Evolutionary conservation across 2,113 vertebrate species (phyloP).

Genomic region (Gavialis gangeticus): DNA sequence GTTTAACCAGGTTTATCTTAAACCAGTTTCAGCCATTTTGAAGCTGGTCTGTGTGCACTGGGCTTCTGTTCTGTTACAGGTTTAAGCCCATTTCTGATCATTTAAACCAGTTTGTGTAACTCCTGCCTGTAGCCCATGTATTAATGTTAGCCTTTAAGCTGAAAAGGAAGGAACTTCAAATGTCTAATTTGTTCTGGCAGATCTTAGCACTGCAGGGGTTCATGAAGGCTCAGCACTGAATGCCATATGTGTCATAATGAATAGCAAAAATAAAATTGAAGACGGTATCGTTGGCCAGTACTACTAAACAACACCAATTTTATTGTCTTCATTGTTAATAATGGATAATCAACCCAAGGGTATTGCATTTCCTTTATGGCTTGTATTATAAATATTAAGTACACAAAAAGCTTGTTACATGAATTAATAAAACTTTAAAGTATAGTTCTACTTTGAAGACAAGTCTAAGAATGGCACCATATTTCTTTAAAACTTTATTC

Average conservation of each 20-base stretch:
- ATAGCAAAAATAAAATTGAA: neutral
- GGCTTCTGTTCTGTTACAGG: too few species aligned
- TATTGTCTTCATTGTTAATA: neutral
- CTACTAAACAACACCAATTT: neutral
- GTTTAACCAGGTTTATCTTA: too few species aligned
- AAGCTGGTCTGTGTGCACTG: too few species aligned
- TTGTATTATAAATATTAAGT: neutral
- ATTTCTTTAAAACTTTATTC: neutral
- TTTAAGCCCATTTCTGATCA: too few species aligned
- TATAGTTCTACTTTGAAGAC: neutral
- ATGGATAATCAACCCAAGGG: neutral
- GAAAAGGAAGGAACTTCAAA: neutral
- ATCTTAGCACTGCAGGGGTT: neutral
- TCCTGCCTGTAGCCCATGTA: too few species aligned
- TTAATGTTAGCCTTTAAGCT: rapidly evolving
- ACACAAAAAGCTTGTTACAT: neutral
- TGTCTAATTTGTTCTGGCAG: neutral
- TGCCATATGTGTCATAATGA: neutral
- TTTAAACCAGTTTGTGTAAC: too few species aligned
- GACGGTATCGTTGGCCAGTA: neutral
- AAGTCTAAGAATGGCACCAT: too few species aligned
- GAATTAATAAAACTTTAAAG: neutral
- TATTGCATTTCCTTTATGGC: neutral
- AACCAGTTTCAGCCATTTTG: too few species aligned
- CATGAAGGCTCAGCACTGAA: neutral